Conservation (phyloP, 2,888 invertebrate genomes). For the Kuschelorhynchus macadamiae region DNA sequence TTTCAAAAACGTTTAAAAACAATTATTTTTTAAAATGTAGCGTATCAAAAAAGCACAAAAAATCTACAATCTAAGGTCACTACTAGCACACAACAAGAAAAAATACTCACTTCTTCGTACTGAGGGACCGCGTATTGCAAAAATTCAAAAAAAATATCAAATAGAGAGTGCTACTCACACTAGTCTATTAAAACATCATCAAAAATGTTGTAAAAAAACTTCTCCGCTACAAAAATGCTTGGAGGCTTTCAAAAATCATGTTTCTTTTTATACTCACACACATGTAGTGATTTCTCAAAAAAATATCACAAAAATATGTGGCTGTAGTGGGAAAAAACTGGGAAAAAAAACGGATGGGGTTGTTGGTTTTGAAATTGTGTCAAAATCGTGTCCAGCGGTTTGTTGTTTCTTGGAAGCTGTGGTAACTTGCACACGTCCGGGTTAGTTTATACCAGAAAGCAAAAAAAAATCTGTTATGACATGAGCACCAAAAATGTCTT, state of each 20-base stretch:
- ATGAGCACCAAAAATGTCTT: slow-evolving; percentile 45
- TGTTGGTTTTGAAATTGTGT: slow-evolving; percentile 14
- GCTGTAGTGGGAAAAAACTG: not conserved
- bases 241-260: slow-evolving; percentile 62
- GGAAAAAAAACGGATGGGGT: slow-evolving; percentile 13
- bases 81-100: slow-evolving; percentile 72
- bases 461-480: slow-evolving; percentile 31
- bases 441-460: slow-evolving; percentile 13
- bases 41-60: slow-evolving; percentile 56
- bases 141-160: slow-evolving; percentile 75
- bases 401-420: slow-evolving; percentile 16
- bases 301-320: slow-evolving; percentile 16
- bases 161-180: slow-evolving; percentile 67
- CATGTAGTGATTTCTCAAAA: slow-evolving; percentile 74
- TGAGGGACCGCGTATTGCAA: slow-evolving; percentile 79
- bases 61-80: slow-evolving; percentile 63
- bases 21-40: slow-evolving; percentile 45
- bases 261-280: slow-evolving; percentile 73
- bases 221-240: slow-evolving; percentile 70
- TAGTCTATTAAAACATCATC: slow-evolving; percentile 58
- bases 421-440: slow-evolving; percentile 32
- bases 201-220: slow-evolving; percentile 63
- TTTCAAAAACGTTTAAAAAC: slow-evolving; percentile 48
- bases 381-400: slow-evolving; percentile 28
- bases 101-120: slow-evolving; percentile 80